These are phyloP conservation scores for Drosophila elegans DNA, from an alignment of 1,140 invertebrate genomes.

Conservation along the genomic window DNA sequence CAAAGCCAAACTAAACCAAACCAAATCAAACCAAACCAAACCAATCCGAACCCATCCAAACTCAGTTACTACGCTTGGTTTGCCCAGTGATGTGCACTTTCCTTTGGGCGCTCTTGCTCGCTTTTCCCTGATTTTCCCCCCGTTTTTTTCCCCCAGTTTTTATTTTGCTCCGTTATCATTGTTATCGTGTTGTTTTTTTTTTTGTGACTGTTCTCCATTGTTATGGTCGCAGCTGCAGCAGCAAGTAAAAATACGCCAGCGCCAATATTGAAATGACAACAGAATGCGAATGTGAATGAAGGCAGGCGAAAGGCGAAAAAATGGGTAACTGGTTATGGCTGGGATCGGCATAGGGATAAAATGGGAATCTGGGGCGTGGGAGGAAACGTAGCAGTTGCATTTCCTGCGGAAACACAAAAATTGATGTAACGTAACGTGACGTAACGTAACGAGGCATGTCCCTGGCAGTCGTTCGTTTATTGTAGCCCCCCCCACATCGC, in stretches of 20 bases:
- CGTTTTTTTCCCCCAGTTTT: slow-evolving; percentile 8
- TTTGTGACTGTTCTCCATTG: slow-evolving; percentile 48
- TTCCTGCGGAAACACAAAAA: slow-evolving; percentile 82
- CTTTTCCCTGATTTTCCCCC: slow-evolving; percentile 5
- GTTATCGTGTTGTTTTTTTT: slow-evolving; percentile 30
- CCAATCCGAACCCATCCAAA: slow-evolving; percentile 54
- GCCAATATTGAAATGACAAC: slow-evolving; percentile 83
- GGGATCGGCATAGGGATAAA: slow-evolving; percentile 3
- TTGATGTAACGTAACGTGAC: slow-evolving; percentile 82
- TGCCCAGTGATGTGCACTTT: slow-evolving; percentile 45
- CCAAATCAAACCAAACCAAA: slow-evolving; percentile 36
- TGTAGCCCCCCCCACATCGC: not conserved
- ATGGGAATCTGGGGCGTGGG: slow-evolving; percentile 15
- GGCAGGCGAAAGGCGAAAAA: slow-evolving; percentile 13
- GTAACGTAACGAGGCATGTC: slow-evolving; percentile 74
- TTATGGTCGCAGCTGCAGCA: slow-evolving; percentile 72
- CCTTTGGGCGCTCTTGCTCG: slow-evolving; percentile 20
- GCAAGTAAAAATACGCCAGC: slow-evolving; percentile 78
- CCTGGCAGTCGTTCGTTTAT: slow-evolving; percentile 50
- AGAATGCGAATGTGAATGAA: slow-evolving; percentile 52
- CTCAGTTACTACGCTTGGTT: slow-evolving; percentile 66
- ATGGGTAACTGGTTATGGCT: slow-evolving; percentile 38
- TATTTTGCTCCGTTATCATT: slow-evolving; percentile 57
- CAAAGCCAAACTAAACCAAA: slow-evolving; percentile 40
- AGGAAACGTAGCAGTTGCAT: slow-evolving; percentile 72